Evolutionary conservation across 2,888 invertebrate genomes (phyloP).

Genomic region (Lochmaea crataegi): DNA sequence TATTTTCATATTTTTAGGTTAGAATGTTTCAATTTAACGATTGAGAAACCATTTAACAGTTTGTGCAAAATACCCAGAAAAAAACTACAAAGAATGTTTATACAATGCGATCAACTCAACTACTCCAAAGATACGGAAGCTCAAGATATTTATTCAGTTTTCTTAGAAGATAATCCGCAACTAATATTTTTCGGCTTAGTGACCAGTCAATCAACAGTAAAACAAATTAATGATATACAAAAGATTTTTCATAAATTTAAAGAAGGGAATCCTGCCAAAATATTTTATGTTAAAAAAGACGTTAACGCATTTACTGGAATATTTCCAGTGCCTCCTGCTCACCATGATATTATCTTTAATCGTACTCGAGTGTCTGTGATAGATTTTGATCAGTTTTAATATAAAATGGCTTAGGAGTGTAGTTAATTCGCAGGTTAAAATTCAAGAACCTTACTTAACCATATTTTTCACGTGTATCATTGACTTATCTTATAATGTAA

Average conservation of each 20-base stretch:
- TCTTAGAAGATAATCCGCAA: too few species aligned
- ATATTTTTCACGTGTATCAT: too few species aligned
- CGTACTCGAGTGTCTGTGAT: conserved; percentile 36
- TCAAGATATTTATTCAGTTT: too few species aligned
- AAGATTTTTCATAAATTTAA: conserved; percentile 28
- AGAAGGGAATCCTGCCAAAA: conserved; percentile 34
- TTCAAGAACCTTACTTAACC: too few species aligned
- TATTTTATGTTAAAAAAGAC: conserved; percentile 33
- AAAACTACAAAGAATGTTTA: too few species aligned
- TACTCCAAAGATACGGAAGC: too few species aligned
- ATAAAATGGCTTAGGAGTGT: neutral
- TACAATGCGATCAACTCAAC: too few species aligned
- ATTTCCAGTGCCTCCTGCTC: conserved; percentile 37
- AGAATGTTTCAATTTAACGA: neutral
- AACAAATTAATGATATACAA: conserved; percentile 33
- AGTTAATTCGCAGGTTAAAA: too few species aligned
- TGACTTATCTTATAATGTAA: too few species aligned
- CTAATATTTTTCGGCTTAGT: too few species aligned
- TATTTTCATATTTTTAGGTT: conserved; percentile 26
- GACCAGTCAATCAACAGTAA: conserved; percentile 23
- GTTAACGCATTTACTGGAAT: conserved; percentile 12
- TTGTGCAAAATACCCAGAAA: too few species aligned
- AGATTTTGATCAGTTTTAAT: conserved; percentile 38
- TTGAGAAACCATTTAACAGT: too few species aligned
- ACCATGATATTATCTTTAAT: conserved; percentile 36